Base-by-base conservation (phyloP, 2,888 invertebrate genomes). In the Eudasyphora cyanicolor region DNA sequence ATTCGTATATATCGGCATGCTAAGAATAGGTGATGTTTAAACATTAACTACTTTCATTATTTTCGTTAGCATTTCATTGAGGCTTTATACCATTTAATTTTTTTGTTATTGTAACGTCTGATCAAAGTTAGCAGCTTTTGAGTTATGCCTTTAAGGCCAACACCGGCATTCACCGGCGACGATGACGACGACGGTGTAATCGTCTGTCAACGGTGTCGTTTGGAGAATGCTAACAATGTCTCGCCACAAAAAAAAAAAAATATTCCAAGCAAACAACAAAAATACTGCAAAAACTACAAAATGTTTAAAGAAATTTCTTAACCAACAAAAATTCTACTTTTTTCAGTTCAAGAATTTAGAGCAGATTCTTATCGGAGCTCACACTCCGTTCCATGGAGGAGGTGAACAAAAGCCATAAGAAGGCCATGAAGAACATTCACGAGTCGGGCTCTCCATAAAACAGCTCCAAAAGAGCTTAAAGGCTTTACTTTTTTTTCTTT, bases 311-410 rank as follows among this genome's bases (percentile, higher is more conserved):
- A 80, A 84, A 84, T 81, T 84, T 84, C 60, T 81, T 81, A n/a
- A 21, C 35, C 38, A 78, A 84, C 75, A 77, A 24, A 75, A 62
- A 45, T 24, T 49, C 64, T 57, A 57, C 67, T 62, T 79, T 76
- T 80, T 70, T 69, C 29, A 67, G 74, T 76, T 57, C 24, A 76
- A 83, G 81, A 86, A 86, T 86, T 85, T 86, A 76, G 86, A 86
- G 86, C 86, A 86, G 86, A 86, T 86, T 86, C 85, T 86, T 86
- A 86, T 86, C 86, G 27, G 3, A 24, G 64, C 17, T 35, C 35
- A 45, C 38, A n/a, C n/a, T 45, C n/a, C n/a, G 45, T 45, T n/a
- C n/a, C 14, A 45, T n/a, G 45, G 32, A 32, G 69, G 60, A 71
- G 35, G 32, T 7, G 38, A 64, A 45, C 57, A 64, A 5, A 17